Conservation (phyloP, 2,113 vertebrate genomes). For the Manacus vitellinus region DNA sequence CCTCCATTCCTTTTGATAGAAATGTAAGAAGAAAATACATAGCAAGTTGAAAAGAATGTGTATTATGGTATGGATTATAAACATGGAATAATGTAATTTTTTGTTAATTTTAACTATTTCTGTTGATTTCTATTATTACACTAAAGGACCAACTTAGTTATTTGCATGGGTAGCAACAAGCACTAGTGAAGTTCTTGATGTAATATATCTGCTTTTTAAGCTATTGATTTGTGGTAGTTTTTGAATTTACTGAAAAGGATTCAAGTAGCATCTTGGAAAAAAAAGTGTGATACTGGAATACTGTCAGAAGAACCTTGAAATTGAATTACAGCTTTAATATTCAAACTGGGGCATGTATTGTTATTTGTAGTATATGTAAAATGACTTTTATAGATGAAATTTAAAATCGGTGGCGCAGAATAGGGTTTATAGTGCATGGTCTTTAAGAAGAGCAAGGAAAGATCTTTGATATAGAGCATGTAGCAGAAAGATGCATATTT, state of each 20-base stretch:
- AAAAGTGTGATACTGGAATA: neutral
- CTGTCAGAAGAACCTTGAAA: constrained; percentile 68
- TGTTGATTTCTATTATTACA: neutral
- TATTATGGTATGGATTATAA: neutral
- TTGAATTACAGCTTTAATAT: constrained; percentile 63
- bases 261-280: neutral
- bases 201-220: neutral
- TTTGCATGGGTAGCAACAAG: neutral
- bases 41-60: neutral
- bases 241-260: neutral
- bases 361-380: constrained; percentile 67
- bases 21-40: neutral
- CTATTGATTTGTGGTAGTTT: neutral
- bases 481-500: constrained; percentile 44
- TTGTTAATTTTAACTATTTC: neutral
- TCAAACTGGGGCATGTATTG: constrained; percentile 49
- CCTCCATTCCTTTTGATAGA: neutral
- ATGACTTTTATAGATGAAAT: constrained; percentile 65
- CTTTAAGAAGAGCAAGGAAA: constrained; percentile 15
- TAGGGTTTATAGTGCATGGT: constrained; percentile 63
- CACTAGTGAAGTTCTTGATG: neutral
- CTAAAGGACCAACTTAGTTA: neutral
- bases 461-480: constrained; percentile 24
- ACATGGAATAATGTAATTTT: neutral
- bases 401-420: constrained; percentile 65